Evolutionary conservation across 2,888 invertebrate genomes (phyloP), one percentile per base, ranked within the genome.

Genomic region (Parthenolecanium corni): DNA sequence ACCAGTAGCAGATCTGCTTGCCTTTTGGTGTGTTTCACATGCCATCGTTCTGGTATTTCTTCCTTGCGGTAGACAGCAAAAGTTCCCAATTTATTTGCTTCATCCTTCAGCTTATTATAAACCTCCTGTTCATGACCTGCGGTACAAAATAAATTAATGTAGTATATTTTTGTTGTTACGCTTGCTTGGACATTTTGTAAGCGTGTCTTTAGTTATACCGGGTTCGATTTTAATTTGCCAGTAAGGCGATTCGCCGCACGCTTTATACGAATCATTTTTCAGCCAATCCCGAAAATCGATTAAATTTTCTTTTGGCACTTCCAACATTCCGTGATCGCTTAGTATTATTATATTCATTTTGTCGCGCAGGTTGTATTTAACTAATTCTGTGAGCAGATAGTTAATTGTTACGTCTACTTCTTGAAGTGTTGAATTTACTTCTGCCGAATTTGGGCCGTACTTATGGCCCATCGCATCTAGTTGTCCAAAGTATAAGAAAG

Each of bases 311-410:
- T 76, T 72, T 1, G 72, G 76, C 0, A 84, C 80, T 11, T 54
- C 21, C 2, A 62, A 80, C 80, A 85, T 82, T n/a, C 87, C 86
- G 73, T 87, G 87, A 72, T 86, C 85, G 73, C 84, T 84, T 47
- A 85, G 72, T 65, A 86, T 77, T 63, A 86, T 77, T 1, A 87
- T 75, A 71, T 85, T 84, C 0, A 81, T 76, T 67, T 76, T 75
- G 25, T 78, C 73, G 5, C 72, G 69, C 52, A 85, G 71, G 20
- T 76, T 73, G 64, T 76, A 69, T 18, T 73, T 68, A 62, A 75
- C 71, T 14, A 86, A 70, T 36, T 78, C 69, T 66, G 76, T 77
- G 70, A 74, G 64, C 66, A 81, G 73, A 71, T 83, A 83, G 1
- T 44, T 76, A 0, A 80, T 79, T 3, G 81, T 71, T 66, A 76